These are phyloP conservation scores for Pectinophora gossypiella DNA, from an alignment of 1,140 invertebrate species.

Conservation along the genomic window DNA sequence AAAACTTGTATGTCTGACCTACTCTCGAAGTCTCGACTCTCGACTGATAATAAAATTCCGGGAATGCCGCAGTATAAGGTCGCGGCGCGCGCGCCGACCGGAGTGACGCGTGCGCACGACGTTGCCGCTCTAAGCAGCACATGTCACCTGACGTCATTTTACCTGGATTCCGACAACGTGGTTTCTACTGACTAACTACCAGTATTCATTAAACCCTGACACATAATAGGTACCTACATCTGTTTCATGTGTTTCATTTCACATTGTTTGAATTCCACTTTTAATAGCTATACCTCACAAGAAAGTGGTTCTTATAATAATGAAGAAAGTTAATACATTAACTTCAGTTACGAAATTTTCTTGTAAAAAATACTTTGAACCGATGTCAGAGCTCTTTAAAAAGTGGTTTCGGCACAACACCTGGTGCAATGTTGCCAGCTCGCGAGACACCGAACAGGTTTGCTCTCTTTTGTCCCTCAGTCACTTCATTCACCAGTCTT, in stretches of 20 bases:
- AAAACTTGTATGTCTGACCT: no score
- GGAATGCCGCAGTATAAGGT: no score
- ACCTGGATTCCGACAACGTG: not conserved
- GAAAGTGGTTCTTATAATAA: no score
- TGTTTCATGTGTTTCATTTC: no score
- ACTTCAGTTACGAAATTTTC: no score
- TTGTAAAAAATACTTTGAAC: no score
- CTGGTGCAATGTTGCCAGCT: not conserved
- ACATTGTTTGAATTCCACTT: no score
- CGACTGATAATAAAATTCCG: no score
- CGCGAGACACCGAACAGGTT: not conserved
- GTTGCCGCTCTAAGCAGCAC: slow-evolving; percentile 6
- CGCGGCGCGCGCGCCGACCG: not conserved
- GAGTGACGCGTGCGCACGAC: not conserved
- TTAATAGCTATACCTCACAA: no score
- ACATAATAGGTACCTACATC: no score
- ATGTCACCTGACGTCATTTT: not conserved
- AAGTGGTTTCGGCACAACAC: not conserved
- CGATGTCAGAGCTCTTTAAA: not conserved
- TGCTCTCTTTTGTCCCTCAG: not conserved
- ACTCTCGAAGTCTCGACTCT: no score
- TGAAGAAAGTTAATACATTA: no score
- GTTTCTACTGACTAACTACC: not conserved
- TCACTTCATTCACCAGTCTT: not conserved
- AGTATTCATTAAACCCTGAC: not conserved